phyloP scores from a whole-genome alignment of 1,140 invertebrate genomes.

The Camponotus pennsylvanicus region DNA sequence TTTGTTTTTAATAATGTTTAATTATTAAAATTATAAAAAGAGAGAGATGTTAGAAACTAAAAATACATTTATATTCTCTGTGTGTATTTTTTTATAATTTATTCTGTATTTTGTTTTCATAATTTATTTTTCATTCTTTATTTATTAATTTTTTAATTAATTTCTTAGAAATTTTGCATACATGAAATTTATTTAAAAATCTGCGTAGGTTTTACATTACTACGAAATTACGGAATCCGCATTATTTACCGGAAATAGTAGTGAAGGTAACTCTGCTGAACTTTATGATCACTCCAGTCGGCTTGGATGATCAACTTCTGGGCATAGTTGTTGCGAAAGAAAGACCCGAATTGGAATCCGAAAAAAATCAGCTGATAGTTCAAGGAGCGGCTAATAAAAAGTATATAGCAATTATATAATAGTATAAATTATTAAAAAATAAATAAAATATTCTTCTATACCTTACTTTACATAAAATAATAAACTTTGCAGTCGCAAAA shows the following conservation, averaged over 20 bases:
- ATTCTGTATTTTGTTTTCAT: neutral
- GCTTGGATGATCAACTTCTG: conserved; percentile 95
- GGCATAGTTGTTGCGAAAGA: conserved; percentile 97
- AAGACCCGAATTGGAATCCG: conserved; percentile 96
- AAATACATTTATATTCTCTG: neutral
- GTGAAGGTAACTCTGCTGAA: conserved; percentile 97
- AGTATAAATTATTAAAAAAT: too few species aligned
- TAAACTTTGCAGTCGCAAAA: neutral
- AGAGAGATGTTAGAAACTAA: neutral
- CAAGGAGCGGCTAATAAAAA: conserved; percentile 96
- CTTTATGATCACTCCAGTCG: conserved; percentile 96
- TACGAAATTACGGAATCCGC: conserved; percentile 97
- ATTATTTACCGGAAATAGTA: conserved; percentile 96
- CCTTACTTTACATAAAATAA: neutral
- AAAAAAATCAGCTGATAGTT: conserved; percentile 96
- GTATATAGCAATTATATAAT: conserved; percentile 77
- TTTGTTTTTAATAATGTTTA: neutral
- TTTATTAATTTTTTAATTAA: neutral
- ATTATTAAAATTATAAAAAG: neutral
- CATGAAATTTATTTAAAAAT: neutral
- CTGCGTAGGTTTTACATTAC: conserved; percentile 95
- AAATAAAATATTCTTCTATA: neutral
- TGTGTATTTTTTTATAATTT: neutral
- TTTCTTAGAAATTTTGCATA: neutral
- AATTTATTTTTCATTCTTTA: too few species aligned